Evolutionary conservation across 2,113 vertebrate species (phyloP).

Genomic region (Nasalis larvatus): DNA sequence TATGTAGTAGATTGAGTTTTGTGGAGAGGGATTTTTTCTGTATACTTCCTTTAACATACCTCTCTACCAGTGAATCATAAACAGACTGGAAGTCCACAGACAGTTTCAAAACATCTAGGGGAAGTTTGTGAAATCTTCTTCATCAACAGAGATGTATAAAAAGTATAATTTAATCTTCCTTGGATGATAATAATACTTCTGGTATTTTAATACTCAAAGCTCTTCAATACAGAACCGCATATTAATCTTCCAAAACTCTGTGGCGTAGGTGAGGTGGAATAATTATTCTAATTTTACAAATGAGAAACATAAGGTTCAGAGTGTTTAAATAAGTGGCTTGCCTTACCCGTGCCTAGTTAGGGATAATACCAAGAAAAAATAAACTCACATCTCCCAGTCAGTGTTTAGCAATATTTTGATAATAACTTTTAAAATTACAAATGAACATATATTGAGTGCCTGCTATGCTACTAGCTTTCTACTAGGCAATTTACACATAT

Average conservation of each 20-base stretch:
- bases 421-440: not conserved
- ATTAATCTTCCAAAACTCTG: not conserved
- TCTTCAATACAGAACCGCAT: not conserved
- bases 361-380: not conserved
- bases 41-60: not conserved
- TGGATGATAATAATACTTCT: not conserved
- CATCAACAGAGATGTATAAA: not conserved
- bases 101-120: not conserved
- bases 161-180: not conserved
- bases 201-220: not conserved
- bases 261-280: not conserved
- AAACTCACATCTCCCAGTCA: not conserved
- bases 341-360: not conserved
- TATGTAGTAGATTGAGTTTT: not conserved
- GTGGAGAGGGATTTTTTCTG: not conserved
- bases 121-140: not conserved
- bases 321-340: not conserved
- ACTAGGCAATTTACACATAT: not conserved
- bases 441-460: not conserved
- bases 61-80: not conserved
- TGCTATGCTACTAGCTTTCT: not conserved
- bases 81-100: not conserved
- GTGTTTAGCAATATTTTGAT: not conserved
- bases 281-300: slow-evolving; percentile 14
- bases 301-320: not conserved